These are phyloP conservation scores for Gobius niger DNA, from an alignment of 2,113 vertebrate species.

Conservation along the genomic window DNA sequence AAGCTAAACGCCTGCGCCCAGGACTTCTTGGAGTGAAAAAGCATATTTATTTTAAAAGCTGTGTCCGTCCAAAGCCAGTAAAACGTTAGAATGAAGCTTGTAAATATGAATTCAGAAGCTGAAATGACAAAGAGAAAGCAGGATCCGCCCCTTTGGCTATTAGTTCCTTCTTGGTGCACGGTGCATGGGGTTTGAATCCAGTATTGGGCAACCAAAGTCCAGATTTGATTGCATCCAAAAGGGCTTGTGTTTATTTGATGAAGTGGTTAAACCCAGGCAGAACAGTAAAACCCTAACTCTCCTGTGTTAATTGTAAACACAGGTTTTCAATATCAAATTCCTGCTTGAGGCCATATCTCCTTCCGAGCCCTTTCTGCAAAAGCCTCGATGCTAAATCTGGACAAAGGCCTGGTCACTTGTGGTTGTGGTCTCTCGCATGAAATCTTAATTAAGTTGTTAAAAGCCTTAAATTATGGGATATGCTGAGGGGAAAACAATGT, in stretches of 20 bases:
- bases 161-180: too few species aligned
- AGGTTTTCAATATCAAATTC: neutral
- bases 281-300: neutral
- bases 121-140: neutral
- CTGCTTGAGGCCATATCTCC: neutral
- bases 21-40: neutral
- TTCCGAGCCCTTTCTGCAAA: neutral
- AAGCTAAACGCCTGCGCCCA: too few species aligned
- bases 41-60: neutral
- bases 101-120: neutral
- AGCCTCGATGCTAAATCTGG: conserved; percentile 33
- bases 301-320: neutral
- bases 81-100: neutral
- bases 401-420: conserved; percentile 35
- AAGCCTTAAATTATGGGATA: conserved; percentile 41
- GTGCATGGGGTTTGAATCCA: neutral
- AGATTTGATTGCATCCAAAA: too few species aligned
- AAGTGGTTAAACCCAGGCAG: too few species aligned
- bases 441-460: conserved; percentile 38
- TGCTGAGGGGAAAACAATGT: conserved; percentile 50
- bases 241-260: too few species aligned
- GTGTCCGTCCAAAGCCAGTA: neutral
- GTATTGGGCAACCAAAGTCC: too few species aligned
- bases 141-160: too few species aligned
- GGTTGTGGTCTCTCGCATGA: conserved; percentile 47